Evolutionary conservation across 1,140 invertebrate genomes (phyloP).

Genomic region (Bombus superbus): DNA sequence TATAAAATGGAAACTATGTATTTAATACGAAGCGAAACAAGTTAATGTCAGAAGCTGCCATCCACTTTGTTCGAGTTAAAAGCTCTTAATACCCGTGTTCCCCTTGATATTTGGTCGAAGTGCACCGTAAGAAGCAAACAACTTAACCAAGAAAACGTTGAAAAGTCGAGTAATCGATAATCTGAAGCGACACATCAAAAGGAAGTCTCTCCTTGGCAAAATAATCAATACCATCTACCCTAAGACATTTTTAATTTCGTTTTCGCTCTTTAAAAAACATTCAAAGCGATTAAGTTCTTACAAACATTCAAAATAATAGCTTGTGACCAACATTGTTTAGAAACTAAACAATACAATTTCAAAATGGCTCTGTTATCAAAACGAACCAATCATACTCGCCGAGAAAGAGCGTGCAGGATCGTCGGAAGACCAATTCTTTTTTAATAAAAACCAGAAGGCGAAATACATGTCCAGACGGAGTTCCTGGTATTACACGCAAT

Average conservation of each 20-base stretch:
- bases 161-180: constrained; percentile 30
- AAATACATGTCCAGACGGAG: not conserved
- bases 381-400: too few species aligned
- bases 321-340: too few species aligned
- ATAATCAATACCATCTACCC: not conserved
- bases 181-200: not conserved
- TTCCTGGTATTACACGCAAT: not conserved
- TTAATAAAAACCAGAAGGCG: not conserved
- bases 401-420: not conserved
- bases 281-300: too few species aligned
- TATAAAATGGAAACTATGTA: not conserved
- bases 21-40: not conserved
- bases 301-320: too few species aligned
- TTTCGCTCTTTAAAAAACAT: too few species aligned
- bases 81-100: not conserved
- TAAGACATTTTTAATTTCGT: not conserved
- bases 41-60: not conserved
- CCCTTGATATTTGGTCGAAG: not conserved
- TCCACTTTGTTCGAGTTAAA: not conserved
- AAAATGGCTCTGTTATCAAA: too few species aligned
- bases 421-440: not conserved
- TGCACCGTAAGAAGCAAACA: constrained; percentile 37
- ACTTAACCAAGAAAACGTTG: not conserved
- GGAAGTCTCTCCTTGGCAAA: not conserved
- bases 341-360: too few species aligned